Conservation (phyloP, 2,113 vertebrate species). For the Peromyscus polionotus region DNA sequence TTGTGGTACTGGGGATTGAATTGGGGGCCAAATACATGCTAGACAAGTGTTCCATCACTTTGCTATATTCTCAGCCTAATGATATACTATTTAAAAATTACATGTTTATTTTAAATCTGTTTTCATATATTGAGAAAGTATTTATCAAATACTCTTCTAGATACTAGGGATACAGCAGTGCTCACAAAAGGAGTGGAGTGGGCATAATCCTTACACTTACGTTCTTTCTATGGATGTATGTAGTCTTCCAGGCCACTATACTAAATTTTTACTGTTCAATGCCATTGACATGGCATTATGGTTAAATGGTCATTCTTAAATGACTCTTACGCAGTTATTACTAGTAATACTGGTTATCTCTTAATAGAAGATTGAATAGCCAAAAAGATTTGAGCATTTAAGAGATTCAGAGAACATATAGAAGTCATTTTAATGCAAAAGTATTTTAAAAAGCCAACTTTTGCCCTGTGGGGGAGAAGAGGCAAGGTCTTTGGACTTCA, state of each 20-base stretch:
- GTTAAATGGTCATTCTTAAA: slow-evolving; percentile 36
- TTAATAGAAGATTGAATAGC: background rate
- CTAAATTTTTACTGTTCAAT: slow-evolving; percentile 37
- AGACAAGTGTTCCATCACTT: background rate
- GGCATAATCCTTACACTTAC: background rate
- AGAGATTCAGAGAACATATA: slow-evolving; percentile 30
- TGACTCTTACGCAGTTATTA: slow-evolving; percentile 31
- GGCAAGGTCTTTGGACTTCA: background rate
- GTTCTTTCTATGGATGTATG: background rate
- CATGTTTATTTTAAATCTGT: slow-evolving; percentile 47
- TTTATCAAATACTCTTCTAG: background rate
- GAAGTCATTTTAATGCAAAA: background rate
- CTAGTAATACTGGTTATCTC: background rate
- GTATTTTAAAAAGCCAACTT: slow-evolving; percentile 17
- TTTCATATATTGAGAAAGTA: slow-evolving; percentile 52
- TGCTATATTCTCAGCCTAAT: background rate
- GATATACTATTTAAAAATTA: slow-evolving; percentile 51
- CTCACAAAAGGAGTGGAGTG: background rate
- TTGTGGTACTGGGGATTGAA: background rate
- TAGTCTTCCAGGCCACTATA: slow-evolving; percentile 38
- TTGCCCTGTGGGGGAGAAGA: accelerated
- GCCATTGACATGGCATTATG: slow-evolving; percentile 1
- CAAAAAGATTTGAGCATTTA: background rate
- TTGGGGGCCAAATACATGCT: background rate
- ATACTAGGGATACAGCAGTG: background rate